Evolutionary conservation across 1,140 invertebrate genomes (phyloP).

Genomic region (Matsumurasca onukii): DNA sequence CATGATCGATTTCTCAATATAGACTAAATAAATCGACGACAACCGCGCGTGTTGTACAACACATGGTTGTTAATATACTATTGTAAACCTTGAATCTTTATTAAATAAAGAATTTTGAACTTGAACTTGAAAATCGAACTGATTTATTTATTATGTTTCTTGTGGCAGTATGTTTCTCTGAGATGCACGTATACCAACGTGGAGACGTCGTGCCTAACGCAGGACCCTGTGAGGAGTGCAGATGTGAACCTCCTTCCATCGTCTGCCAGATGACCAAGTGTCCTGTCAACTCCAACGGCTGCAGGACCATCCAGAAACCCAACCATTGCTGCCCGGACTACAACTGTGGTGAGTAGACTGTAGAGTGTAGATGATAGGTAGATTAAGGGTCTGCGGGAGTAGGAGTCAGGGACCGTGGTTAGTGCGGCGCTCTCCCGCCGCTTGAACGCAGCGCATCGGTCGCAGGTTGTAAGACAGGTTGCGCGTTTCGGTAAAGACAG

Average conservation of each 20-base stretch:
- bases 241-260: conserved; percentile 40
- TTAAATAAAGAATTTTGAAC: background rate
- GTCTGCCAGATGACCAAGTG: conserved; percentile 42
- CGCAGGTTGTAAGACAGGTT: no score
- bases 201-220: conserved; percentile 35
- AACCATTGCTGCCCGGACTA: conserved; percentile 77
- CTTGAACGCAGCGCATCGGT: no score
- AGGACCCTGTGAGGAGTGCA: conserved; percentile 43
- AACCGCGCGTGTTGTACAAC: background rate
- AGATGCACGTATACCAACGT: conserved; percentile 26
- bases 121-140: background rate
- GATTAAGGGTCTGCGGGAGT: background rate
- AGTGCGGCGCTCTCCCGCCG: background rate
- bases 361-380: background rate
- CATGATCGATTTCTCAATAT: background rate
- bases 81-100: background rate
- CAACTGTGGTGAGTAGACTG: conserved; percentile 64
- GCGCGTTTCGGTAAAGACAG: no score
- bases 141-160: background rate
- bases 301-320: conserved; percentile 67
- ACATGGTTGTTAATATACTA: background rate
- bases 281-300: conserved; percentile 56
- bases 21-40: background rate
- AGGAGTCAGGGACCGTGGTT: background rate
- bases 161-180: conserved; percentile 27